Evolutionary conservation across 1,140 invertebrate species (phyloP).

Genomic region (Conopomorpha cramerella): DNA sequence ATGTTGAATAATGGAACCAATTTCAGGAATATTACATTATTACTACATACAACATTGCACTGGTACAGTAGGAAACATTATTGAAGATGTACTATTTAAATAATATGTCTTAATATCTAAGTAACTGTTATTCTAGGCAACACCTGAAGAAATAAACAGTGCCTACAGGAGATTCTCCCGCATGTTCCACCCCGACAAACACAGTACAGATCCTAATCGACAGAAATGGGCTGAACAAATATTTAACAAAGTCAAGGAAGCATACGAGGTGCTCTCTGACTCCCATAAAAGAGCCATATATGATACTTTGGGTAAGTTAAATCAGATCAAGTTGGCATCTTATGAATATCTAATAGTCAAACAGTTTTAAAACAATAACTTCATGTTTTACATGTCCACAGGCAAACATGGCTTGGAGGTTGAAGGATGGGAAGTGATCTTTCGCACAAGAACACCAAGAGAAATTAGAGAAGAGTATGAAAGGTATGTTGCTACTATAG

Average conservation of each 20-base stretch:
- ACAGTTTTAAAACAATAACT: no score
- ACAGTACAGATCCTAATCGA: slow-evolving; percentile 70
- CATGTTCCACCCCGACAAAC: slow-evolving; percentile 96
- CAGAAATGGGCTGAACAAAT: slow-evolving; percentile 89
- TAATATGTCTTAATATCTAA: slow-evolving; percentile 4
- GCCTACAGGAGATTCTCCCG: slow-evolving; percentile 88
- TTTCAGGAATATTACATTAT: background rate
- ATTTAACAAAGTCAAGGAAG: slow-evolving; percentile 90
- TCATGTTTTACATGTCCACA: no score
- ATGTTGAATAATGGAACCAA: background rate
- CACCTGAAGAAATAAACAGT: slow-evolving; percentile 86
- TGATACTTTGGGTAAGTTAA: slow-evolving; percentile 50
- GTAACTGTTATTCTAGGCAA: slow-evolving; percentile 68
- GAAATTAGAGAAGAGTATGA: slow-evolving; percentile 96
- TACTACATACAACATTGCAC: background rate
- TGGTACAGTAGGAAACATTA: no score
- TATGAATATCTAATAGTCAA: no score
- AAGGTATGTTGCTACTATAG: no score
- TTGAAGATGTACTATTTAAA: no score
- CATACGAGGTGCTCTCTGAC: slow-evolving; percentile 81
- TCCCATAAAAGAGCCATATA: slow-evolving; percentile 59
- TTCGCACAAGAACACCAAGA: slow-evolving; percentile 85
- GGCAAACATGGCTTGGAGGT: slow-evolving; percentile 77
- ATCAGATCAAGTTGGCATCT: no score
- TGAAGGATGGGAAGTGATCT: slow-evolving; percentile 91